phyloP scores from a whole-genome alignment of 1,140 invertebrate species.

The Drosophila bocki region DNA sequence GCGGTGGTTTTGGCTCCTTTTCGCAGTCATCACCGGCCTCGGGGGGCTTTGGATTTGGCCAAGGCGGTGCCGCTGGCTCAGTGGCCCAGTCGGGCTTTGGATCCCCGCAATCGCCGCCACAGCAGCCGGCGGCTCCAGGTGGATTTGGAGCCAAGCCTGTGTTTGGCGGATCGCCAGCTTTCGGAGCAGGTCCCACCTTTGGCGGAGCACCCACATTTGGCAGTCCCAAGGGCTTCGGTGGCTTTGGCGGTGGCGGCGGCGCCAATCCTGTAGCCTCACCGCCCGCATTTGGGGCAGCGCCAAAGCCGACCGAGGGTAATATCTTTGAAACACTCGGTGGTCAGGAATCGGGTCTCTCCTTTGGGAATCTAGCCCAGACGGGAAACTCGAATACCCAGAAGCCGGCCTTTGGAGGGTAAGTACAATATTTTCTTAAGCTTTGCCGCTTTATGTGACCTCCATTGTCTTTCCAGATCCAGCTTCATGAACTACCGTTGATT shows the following conservation, averaged over 20 bases:
- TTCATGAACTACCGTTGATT: constrained; percentile 53
- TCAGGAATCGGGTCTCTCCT: constrained; percentile 86
- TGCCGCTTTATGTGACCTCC: neutral
- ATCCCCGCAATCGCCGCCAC: constrained; percentile 64
- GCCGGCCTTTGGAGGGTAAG: constrained; percentile 85
- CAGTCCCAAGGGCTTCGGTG: constrained; percentile 85
- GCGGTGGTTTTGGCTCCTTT: constrained; percentile 78
- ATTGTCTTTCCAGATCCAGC: constrained; percentile 42
- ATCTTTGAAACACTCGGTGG: constrained; percentile 87
- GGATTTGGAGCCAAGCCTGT: constrained; percentile 71
- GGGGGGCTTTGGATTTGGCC: constrained; percentile 64
- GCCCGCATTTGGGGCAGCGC: constrained; percentile 65
- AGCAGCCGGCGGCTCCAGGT: constrained; percentile 52
- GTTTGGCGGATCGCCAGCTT: constrained; percentile 81
- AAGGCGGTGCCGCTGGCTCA: constrained; percentile 52
- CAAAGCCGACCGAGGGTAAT: constrained; percentile 83
- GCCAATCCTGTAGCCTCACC: constrained; percentile 38
- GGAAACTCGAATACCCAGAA: constrained; percentile 73
- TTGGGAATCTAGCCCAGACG: constrained; percentile 87
- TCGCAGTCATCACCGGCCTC: constrained; percentile 61
- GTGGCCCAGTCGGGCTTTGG: constrained; percentile 85
- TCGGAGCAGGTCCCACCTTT: constrained; percentile 86
- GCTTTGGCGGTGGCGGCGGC: constrained; percentile 48
- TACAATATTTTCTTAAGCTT: neutral
- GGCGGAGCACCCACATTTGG: constrained; percentile 86